Percentiles rank a stretch among this genome's conserved stretches.
Evolutionary conservation across 2,113 vertebrate genomes (phyloP).

Genomic region (Setophaga petechia): DNA sequence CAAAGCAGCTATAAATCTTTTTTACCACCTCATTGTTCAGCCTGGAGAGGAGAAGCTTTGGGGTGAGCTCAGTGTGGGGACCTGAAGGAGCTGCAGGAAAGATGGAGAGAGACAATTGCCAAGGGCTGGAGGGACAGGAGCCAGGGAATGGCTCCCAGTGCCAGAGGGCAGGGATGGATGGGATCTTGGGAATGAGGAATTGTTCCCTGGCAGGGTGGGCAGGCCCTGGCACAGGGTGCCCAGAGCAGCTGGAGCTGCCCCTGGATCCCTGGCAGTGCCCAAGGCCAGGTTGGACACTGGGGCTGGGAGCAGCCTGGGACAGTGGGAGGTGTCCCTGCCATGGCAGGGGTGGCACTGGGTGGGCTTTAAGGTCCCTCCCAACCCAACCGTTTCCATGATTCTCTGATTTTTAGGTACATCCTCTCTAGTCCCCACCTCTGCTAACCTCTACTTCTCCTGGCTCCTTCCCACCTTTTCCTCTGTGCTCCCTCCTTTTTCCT

Average conservation of each 20-base stretch:
- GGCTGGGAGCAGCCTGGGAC: neutral
- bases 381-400: neutral
- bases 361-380: accelerated
- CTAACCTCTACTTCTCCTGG: neutral
- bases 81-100: neutral
- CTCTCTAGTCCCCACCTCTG: neutral
- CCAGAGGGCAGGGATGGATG: neutral
- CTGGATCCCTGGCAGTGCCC: neutral
- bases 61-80: accelerated
- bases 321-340: neutral
- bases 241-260: neutral
- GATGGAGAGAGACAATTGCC: neutral
- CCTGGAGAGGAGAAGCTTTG: neutral
- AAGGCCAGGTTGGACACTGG: neutral
- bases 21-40: neutral
- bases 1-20: neutral
- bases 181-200: neutral
- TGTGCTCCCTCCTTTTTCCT: neutral
- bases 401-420: neutral
- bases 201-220: neutral
- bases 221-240: neutral
- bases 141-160: neutral
- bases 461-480: neutral
- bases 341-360: accelerated
- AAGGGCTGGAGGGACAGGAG: neutral